Conservation (phyloP, 2,113 vertebrate species). For the Mus musculus region DNA sequence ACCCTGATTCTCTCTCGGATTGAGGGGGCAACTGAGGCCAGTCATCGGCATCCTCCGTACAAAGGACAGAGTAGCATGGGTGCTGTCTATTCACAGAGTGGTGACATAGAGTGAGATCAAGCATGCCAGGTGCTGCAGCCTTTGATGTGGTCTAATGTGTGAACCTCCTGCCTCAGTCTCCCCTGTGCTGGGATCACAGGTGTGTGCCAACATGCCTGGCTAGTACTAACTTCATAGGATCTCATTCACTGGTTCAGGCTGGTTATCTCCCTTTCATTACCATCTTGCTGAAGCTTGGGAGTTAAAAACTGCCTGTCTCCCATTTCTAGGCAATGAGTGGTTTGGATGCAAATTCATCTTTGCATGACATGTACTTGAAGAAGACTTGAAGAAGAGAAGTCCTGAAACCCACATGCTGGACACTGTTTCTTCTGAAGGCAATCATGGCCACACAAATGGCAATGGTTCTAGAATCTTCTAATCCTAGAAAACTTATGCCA, state of each 20-base stretch:
- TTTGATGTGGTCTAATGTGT: rapidly evolving
- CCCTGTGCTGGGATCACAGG: background rate
- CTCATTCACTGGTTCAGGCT: background rate
- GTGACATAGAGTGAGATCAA: background rate
- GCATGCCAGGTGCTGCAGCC: background rate
- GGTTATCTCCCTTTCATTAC: background rate
- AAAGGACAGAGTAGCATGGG: background rate
- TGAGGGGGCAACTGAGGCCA: too few relatives aligned
- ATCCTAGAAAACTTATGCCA: background rate
- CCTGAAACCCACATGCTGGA: background rate
- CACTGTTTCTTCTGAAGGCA: background rate
- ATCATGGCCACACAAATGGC: background rate
- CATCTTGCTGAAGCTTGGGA: background rate
- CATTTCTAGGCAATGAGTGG: background rate
- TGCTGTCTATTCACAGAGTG: background rate
- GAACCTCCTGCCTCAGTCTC: background rate
- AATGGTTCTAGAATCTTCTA: background rate
- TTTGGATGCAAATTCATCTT: background rate
- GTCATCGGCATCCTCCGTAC: rapidly evolving
- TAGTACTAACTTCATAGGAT: background rate
- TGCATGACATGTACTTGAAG: background rate
- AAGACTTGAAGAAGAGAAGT: background rate
- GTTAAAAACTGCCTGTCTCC: background rate
- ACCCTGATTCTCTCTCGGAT: too few relatives aligned
- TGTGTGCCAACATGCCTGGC: background rate